Base-by-base conservation (phyloP, 1,140 invertebrate species). In the Achatina immaculata region DNA sequence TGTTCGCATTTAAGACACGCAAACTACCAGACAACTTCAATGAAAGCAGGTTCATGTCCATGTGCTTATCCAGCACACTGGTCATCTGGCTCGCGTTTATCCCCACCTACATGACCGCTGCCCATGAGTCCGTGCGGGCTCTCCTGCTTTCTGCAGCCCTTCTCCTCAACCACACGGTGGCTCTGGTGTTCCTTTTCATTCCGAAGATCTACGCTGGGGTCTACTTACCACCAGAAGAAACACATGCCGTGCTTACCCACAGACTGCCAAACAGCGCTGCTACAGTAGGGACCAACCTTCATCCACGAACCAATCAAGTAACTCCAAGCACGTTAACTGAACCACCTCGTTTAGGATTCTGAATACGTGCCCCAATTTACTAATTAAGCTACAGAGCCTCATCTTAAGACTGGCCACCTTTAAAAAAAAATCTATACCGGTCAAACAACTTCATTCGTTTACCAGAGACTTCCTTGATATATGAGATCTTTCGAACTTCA, bases 1-100 rank as follows among this genome's bases (percentile, higher is more conserved):
- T 96, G 21, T 97, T 97, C 88, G 96, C 96, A 4, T 94, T 97
- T 0, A 93, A 96, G 74, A 86, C 86, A 24, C 71, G 86, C 7
- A 77, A 78, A 65, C 71, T 87, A 16, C 86, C 86, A 9, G 83
- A 86, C 72, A 87, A 73, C 43, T 73, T 73, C 43, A 73, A 73
- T 31, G 71, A 73, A 45, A 48, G 42, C 9, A 43, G 43, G 86
- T 87, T 85, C 71, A 86, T 85, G 43, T 75, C 82, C 34, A 81
- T 87, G 68, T 85, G 83, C 62, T 11, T 73, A 14, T 43, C 71
- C 71, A 73, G 38, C 28, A 73, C 71, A 7, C 31, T 73, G n/a
- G 71, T 85, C 85, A 28, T 87, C 81, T 85, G 31, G 72, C 82
- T 28, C 82, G 85, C 79, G 81, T 86, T 75, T 28, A 73, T 48